A percentile compares a stretch with the other conserved stretches of the same genome.
Evolutionary conservation across 2,113 vertebrate genomes (phyloP).

Genomic region (Orycteropus afer): DNA sequence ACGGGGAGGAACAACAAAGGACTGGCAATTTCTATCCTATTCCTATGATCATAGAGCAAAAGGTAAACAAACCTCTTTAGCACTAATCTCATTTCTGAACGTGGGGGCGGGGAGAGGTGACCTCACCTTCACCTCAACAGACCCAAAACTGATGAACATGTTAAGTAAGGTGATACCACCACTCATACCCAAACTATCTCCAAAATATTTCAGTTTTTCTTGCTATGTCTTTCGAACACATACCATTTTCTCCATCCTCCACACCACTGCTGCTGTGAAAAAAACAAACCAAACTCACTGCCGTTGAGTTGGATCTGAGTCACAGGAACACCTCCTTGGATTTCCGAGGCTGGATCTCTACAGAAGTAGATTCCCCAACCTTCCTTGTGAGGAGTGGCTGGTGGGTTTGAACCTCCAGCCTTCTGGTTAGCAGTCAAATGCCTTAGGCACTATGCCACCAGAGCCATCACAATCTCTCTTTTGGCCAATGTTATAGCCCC

Average conservation of each 20-base stretch:
- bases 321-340: too few species aligned
- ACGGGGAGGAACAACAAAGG: not conserved
- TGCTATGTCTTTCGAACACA: not conserved
- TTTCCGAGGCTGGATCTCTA: too few species aligned
- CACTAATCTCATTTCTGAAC: not conserved
- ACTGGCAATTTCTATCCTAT: not conserved
- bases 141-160: not conserved
- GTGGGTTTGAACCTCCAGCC: too few species aligned
- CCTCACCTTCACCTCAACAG: not conserved
- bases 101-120: not conserved
- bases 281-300: too few species aligned
- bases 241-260: not conserved
- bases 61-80: not conserved
- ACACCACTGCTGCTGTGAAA: slow-evolving; percentile 14
- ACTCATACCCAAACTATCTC: not conserved
- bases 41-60: not conserved
- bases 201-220: not conserved
- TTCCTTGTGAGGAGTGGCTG: too few species aligned
- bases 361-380: too few species aligned
- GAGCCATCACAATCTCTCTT: not conserved
- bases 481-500: not conserved
- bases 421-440: too few species aligned
- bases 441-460: not conserved
- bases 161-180: not conserved
- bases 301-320: too few species aligned